Evolutionary conservation across 2,113 vertebrate species (phyloP).

Genomic region (Chloropsis hardwickii): DNA sequence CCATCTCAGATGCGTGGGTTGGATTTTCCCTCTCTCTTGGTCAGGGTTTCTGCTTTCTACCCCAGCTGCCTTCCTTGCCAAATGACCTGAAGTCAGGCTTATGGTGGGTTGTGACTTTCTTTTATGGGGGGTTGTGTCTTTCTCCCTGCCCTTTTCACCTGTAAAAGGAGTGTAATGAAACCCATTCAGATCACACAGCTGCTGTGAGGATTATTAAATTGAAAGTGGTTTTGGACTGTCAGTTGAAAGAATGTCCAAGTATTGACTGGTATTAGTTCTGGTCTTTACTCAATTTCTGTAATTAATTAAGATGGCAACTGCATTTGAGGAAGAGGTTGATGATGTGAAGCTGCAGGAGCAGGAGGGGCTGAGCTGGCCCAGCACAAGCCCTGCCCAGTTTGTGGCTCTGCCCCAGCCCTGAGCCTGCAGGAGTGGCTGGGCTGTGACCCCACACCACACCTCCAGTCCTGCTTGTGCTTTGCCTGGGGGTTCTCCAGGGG

Average conservation of each 20-base stretch:
- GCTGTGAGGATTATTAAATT: background rate
- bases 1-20: background rate
- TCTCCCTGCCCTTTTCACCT: background rate
- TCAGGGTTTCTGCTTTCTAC: background rate
- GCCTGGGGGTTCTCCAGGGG: rapidly evolving
- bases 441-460: background rate
- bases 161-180: background rate
- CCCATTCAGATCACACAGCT: background rate
- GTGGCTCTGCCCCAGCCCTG: background rate
- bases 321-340: background rate
- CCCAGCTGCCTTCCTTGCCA: background rate
- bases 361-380: background rate
- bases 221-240: background rate
- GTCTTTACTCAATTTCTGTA: background rate
- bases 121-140: background rate
- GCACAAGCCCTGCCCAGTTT: background rate
- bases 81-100: background rate
- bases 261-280: background rate
- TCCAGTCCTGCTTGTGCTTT: rapidly evolving
- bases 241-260: background rate
- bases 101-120: background rate
- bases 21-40: background rate
- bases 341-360: background rate
- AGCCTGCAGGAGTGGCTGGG: rapidly evolving
- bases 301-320: background rate